Conservation (phyloP, 2,888 invertebrate species). For the Hypomecis punctinalis region DNA sequence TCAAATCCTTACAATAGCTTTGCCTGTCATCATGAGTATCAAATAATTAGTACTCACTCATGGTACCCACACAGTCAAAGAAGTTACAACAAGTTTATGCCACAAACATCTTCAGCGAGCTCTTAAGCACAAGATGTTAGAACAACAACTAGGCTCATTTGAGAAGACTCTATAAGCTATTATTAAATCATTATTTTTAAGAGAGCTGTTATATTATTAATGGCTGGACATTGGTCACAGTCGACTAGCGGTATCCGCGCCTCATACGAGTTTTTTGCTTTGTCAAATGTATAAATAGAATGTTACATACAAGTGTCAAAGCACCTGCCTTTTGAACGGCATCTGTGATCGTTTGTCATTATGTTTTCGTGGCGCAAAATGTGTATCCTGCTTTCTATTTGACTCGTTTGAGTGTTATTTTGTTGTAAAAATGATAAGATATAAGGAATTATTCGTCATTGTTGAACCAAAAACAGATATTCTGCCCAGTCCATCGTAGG, state of each 20-base stretch:
- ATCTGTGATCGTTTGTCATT: constrained; percentile 43
- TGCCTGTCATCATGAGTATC: background rate
- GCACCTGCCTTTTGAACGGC: constrained; percentile 39
- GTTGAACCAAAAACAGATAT: no score
- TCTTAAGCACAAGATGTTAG: constrained; percentile 1
- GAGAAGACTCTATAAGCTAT: constrained; percentile 6
- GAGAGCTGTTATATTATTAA: constrained; percentile 30
- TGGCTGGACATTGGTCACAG: constrained; percentile 31
- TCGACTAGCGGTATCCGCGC: constrained; percentile 30
- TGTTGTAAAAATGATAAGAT: background rate
- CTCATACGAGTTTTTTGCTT: constrained; percentile 29
- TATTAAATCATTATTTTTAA: constrained; percentile 32
- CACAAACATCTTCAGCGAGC: constrained; percentile 4
- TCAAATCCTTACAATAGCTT: background rate
- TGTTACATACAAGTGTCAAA: constrained; percentile 20
- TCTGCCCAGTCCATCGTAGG: no score
- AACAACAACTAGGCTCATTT: constrained; percentile 3
- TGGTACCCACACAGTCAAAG: background rate
- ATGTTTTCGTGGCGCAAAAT: constrained; percentile 16
- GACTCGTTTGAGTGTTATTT: background rate
- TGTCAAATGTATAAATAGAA: constrained; percentile 42
- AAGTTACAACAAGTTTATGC: constrained; percentile 2
- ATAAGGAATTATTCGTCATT: no score
- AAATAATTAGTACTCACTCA: background rate
- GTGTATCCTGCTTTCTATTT: constrained; percentile 12